phyloP scores from a whole-genome alignment of 37 sponge, comb jelly and placozoan species.

The Geodia barretti region DNA sequence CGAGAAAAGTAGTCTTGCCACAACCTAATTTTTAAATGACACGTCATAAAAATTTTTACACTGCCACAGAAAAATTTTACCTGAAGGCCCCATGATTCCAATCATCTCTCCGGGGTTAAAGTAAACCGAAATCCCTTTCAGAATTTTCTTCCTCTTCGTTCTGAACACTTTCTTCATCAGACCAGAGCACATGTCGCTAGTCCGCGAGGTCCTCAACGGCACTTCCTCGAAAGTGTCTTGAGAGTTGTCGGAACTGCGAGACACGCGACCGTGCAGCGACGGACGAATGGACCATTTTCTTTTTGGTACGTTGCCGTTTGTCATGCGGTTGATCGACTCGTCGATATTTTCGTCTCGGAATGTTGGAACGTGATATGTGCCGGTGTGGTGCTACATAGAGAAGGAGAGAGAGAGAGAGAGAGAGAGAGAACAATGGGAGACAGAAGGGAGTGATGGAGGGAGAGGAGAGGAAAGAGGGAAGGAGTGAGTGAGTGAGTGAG shows the following conservation, averaged over 20 bases:
- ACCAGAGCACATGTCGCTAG: background rate
- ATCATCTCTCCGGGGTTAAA: conserved; percentile 80
- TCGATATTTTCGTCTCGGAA: background rate
- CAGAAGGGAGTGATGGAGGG: background rate
- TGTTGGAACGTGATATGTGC: background rate
- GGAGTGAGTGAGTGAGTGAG: background rate
- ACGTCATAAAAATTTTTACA: background rate
- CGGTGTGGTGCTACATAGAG: background rate
- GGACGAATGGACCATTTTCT: background rate
- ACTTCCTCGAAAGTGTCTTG: background rate
- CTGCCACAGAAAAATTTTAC: no score
- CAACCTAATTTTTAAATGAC: conserved; percentile 21
- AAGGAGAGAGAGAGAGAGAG: background rate
- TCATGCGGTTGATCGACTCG: background rate
- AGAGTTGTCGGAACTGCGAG: background rate
- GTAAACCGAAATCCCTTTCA: conserved; percentile 59
- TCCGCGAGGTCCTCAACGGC: background rate
- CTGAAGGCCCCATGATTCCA: conserved; percentile 74
- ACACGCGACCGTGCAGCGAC: background rate
- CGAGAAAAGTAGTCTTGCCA: conserved; percentile 57
- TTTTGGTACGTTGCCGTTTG: background rate
- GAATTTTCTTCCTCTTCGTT: conserved; percentile 2
- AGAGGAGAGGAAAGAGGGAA: background rate
- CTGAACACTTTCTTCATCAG: background rate
- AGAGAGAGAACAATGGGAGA: background rate